These are phyloP conservation scores for Masnerella sp. DNA, from an alignment of 2,888 invertebrate species.

Conservation along the genomic window DNA sequence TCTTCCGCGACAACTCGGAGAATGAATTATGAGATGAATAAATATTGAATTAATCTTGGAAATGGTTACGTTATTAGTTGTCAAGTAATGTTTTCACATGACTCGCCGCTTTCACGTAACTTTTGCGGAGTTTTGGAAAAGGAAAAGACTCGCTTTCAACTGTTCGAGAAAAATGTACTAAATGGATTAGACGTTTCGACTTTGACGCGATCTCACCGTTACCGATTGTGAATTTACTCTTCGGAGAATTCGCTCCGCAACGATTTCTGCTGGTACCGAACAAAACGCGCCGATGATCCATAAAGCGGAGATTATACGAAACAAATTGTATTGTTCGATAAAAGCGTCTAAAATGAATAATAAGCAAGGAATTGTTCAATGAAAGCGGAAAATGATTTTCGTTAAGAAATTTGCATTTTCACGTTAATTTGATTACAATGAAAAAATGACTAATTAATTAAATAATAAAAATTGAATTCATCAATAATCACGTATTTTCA, in stretches of 20 bases:
- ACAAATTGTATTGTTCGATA: constrained; percentile 26
- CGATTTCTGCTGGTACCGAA: constrained; percentile 34
- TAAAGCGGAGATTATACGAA: constrained; percentile 24
- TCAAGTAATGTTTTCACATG: constrained; percentile 42
- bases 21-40: constrained; percentile 25
- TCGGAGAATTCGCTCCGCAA: constrained; percentile 34
- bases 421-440: too few relatives aligned
- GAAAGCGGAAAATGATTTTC: too few relatives aligned
- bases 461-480: constrained; percentile 1
- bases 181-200: constrained; percentile 60
- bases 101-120: constrained; percentile 53
- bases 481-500: constrained; percentile 1
- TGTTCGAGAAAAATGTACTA: constrained; percentile 59
- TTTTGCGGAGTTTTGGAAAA: constrained; percentile 55
- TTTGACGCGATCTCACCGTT: constrained; percentile 60
- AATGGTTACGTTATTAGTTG: constrained; percentile 48
- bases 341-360: constrained; percentile 10
- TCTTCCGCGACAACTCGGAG: constrained; percentile 2
- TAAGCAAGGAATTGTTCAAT: background rate
- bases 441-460: constrained; percentile 1
- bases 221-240: constrained; percentile 55
- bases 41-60: constrained; percentile 39
- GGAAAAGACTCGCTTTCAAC: constrained; percentile 60
- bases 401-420: too few relatives aligned
- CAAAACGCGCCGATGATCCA: constrained; percentile 28